These are phyloP conservation scores for Prinia subflava DNA, from an alignment of 2,113 vertebrate species.

Conservation along the genomic window DNA sequence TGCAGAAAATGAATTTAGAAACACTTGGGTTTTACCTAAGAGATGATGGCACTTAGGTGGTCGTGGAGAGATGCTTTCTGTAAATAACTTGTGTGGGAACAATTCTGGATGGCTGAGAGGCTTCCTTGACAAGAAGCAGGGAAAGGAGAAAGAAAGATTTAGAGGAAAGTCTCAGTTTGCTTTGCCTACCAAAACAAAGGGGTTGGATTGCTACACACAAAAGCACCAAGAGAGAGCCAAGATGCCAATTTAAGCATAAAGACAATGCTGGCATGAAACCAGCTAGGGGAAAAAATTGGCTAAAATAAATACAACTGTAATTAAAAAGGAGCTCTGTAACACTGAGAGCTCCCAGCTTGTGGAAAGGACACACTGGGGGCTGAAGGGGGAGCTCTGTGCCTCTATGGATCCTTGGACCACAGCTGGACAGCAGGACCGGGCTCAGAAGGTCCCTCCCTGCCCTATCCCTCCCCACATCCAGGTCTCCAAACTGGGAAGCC, in stretches of 20 bases:
- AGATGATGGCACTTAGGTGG: not conserved
- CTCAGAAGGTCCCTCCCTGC: not conserved
- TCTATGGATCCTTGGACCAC: not conserved
- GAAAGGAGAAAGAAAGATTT: not conserved
- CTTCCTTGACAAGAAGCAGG: not conserved
- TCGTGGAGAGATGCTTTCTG: not conserved
- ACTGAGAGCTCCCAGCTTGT: not conserved
- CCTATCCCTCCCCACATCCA: rapidly evolving
- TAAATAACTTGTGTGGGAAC: not conserved
- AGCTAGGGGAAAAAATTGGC: not conserved
- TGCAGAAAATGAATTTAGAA: not conserved
- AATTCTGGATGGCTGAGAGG: not conserved
- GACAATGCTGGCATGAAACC: constrained; percentile 29
- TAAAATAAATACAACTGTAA: not conserved
- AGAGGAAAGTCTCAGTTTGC: not conserved
- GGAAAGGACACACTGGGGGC: not conserved
- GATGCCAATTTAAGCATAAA: not conserved
- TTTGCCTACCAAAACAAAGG: constrained; percentile 20
- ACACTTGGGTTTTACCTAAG: not conserved
- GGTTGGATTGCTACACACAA: not conserved
- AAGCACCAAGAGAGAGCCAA: not conserved
- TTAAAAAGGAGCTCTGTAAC: not conserved
- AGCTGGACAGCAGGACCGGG: not conserved
- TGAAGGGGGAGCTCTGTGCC: not conserved
- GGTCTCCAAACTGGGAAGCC: not conserved